These are phyloP conservation scores for Albula glossodonta DNA, from an alignment of 2,113 vertebrate genomes.

Conservation along the genomic window DNA sequence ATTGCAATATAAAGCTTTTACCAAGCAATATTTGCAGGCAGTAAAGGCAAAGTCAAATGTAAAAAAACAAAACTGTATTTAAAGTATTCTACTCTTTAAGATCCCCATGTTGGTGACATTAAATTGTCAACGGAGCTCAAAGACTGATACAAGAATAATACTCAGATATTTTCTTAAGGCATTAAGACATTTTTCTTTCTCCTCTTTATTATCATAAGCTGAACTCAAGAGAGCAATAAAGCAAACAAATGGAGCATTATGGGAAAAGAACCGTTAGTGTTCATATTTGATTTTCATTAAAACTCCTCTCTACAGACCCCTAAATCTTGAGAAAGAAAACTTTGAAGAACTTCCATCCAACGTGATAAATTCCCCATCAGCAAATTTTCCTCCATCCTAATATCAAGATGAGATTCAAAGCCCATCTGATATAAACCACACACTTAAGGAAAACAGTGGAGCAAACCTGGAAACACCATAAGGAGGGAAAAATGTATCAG, in stretches of 20 bases:
- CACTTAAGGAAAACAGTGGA: not conserved
- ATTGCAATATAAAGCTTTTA: not conserved
- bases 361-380: not conserved
- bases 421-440: not conserved
- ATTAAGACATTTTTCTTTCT: not conserved
- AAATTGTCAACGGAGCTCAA: not conserved
- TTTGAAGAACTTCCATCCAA: not conserved
- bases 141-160: not conserved
- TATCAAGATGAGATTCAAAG: not conserved
- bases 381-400: not conserved
- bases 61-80: not conserved
- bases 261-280: constrained; percentile 38
- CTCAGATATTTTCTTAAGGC: not conserved
- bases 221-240: not conserved
- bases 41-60: too few species aligned
- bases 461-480: not conserved
- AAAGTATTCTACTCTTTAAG: not conserved
- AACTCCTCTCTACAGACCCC: constrained; percentile 17
- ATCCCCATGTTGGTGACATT: not conserved
- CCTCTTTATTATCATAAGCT: constrained; percentile 7
- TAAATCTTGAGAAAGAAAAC: constrained; percentile 36
- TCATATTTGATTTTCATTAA: constrained; percentile 38
- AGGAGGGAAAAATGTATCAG: not conserved
- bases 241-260: constrained; percentile 45
- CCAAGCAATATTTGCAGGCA: not conserved